Percentiles rank a stretch among this genome's conserved stretches.
Evolutionary conservation across 2,113 vertebrate genomes (phyloP).

Genomic region (Spermophilus dauricus): DNA sequence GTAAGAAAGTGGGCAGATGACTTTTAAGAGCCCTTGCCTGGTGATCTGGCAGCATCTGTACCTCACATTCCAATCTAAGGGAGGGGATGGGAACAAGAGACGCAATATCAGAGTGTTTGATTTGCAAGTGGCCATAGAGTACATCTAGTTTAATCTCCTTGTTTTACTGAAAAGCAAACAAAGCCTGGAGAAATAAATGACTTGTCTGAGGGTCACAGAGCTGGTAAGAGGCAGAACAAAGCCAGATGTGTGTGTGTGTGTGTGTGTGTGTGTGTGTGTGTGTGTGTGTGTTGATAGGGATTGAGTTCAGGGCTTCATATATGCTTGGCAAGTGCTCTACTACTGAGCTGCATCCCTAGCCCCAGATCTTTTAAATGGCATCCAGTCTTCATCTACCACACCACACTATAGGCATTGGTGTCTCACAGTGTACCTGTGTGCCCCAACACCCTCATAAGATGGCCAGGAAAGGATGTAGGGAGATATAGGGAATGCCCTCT

Average conservation of each 20-base stretch:
- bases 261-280: not conserved
- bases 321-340: not conserved
- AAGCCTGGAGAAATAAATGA: not conserved
- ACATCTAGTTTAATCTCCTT: not conserved
- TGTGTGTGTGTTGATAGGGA: not conserved
- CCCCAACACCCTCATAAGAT: too few relatives aligned
- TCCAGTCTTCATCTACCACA: not conserved
- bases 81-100: not conserved
- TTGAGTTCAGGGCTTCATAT: not conserved
- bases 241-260: not conserved
- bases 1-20: not conserved
- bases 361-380: not conserved
- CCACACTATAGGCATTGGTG: not conserved
- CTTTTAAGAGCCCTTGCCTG: not conserved
- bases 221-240: not conserved
- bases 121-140: not conserved
- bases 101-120: not conserved
- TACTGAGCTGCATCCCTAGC: not conserved
- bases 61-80: not conserved
- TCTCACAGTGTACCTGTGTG: accelerated
- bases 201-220: not conserved
- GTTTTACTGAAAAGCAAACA: not conserved
- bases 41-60: not conserved
- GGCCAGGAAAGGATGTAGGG: not conserved
- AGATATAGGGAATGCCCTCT: not conserved